A percentile compares a stretch with the other conserved stretches of the same genome.
These are phyloP conservation scores for Diuraphis noxia DNA, from an alignment of 1,140 invertebrate species.

Conservation along the genomic window DNA sequence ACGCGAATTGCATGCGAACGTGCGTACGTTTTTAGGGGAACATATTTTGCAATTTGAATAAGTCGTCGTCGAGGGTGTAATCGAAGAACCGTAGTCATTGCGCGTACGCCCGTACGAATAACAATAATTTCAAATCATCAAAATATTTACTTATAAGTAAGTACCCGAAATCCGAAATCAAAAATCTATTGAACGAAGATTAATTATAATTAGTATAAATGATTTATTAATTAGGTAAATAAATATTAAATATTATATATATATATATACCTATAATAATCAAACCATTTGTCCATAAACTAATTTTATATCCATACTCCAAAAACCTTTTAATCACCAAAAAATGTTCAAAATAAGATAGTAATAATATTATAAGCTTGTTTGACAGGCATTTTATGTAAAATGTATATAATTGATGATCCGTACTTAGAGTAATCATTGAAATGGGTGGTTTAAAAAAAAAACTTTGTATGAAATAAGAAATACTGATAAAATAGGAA, in stretches of 20 bases:
- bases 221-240: not conserved
- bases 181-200: not conserved
- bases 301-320: too few relatives aligned
- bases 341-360: not conserved
- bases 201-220: not conserved
- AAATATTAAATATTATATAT: too few relatives aligned
- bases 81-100: not conserved
- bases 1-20: not conserved
- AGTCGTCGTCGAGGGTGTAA: not conserved
- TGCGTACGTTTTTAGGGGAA: not conserved
- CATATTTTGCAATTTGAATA: not conserved
- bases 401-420: not conserved
- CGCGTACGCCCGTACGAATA: too few relatives aligned
- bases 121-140: not conserved
- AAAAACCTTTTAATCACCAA: not conserved
- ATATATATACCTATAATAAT: too few relatives aligned
- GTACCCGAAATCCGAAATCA: too few relatives aligned
- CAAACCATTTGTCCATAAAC: too few relatives aligned
- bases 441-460: not conserved
- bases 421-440: too few relatives aligned
- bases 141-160: too few relatives aligned
- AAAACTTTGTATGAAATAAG: not conserved
- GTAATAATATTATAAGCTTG: not conserved
- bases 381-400: not conserved
- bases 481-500: not conserved